Conservation (phyloP, 2,888 invertebrate genomes). For the Scaptodrosophila latifasciaeformis region DNA sequence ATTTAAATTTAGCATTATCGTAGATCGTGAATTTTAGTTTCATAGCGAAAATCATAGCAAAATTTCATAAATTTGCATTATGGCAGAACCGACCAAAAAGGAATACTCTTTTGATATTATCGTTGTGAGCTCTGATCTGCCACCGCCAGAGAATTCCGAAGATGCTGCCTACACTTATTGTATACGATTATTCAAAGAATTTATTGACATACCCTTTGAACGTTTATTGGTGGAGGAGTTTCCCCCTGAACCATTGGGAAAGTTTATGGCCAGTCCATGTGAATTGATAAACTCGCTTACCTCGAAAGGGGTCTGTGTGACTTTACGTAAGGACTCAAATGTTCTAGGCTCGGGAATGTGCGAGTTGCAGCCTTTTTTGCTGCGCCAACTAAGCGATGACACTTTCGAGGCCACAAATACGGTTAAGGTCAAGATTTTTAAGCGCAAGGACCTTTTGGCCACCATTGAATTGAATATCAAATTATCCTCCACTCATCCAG, state of each 20-base stretch:
- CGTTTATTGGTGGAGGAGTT: constrained; percentile 27
- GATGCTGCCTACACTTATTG: constrained; percentile 4
- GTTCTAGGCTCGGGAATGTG: constrained; percentile 42
- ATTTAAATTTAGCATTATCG: too few relatives aligned
- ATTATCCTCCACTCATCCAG: constrained; percentile 45
- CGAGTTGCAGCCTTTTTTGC: constrained; percentile 34
- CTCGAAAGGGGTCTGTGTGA: constrained; percentile 33
- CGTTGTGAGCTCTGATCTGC: constrained; percentile 14
- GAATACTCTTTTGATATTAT: constrained; percentile 36
- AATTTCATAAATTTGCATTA: constrained; percentile 3
- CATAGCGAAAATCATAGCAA: too few relatives aligned
- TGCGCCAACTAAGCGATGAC: constrained; percentile 45
- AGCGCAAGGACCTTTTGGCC: constrained; percentile 23
- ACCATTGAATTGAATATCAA: constrained; percentile 44
- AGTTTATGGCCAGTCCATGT: constrained; percentile 43
- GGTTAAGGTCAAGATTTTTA: constrained; percentile 32
- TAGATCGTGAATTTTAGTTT: too few relatives aligned
- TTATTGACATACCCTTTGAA: constrained; percentile 23
- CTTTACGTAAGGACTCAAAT: constrained; percentile 5
- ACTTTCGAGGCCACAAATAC: constrained; percentile 39
- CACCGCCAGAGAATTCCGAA: not conserved
- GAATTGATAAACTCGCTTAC: constrained; percentile 32
- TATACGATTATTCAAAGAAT: constrained; percentile 31
- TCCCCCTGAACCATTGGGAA: constrained; percentile 14
- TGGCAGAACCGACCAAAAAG: constrained; percentile 30